Conservation (phyloP, 2,888 invertebrate species). For the Antheraea yamamai region DNA sequence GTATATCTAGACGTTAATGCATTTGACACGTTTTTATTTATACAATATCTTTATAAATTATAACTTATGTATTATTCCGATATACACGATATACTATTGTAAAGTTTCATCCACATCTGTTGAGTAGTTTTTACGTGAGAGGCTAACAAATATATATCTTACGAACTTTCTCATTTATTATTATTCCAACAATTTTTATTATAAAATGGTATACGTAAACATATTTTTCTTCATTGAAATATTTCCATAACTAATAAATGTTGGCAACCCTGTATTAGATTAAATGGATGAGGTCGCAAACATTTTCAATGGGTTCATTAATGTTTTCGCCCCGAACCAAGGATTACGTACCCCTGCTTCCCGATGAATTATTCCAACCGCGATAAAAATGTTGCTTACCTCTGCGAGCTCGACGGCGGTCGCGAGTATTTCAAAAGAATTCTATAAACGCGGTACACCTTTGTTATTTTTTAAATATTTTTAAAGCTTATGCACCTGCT, state of each 20-base stretch:
- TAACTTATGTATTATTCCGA: no score
- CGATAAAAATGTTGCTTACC: slow-evolving; percentile 46
- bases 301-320: slow-evolving; percentile 62
- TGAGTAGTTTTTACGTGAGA: no score
- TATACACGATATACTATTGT: no score
- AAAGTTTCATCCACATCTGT: no score
- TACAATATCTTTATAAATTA: no score
- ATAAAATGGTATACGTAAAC: no score
- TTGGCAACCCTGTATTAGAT: slow-evolving; percentile 22
- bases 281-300: slow-evolving; percentile 47
- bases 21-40: no score
- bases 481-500: slow-evolving; percentile 7
- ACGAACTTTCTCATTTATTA: no score
- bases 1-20: no score
- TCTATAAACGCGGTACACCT: neutral
- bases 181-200: no score
- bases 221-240: slow-evolving; percentile 6
- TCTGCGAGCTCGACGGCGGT: slow-evolving; percentile 24
- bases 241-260: neutral
- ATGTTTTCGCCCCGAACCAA: slow-evolving; percentile 48
- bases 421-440: slow-evolving; percentile 18
- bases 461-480: neutral
- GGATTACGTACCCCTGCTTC: slow-evolving; percentile 41
- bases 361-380: slow-evolving; percentile 38
- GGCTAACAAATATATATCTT: no score